Percentiles rank a stretch among this genome's conserved stretches.
These are phyloP conservation scores for Drosophila truncata DNA, from an alignment of 1,140 invertebrate genomes.

Conservation along the genomic window DNA sequence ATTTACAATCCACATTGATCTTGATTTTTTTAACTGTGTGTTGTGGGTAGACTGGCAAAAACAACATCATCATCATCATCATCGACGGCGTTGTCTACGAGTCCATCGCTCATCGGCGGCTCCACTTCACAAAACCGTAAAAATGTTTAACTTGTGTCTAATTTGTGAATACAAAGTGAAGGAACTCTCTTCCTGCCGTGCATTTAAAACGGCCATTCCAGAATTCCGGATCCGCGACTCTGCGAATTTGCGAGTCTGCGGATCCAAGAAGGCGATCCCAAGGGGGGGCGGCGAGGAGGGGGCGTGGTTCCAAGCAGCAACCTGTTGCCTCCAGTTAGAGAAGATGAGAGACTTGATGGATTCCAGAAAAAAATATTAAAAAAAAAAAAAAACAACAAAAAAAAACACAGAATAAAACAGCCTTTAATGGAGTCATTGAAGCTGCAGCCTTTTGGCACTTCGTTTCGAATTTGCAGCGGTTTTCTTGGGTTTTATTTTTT, in stretches of 20 bases:
- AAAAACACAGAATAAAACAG: conserved; percentile 32
- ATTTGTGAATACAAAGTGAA: conserved; percentile 70
- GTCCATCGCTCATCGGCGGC: conserved; percentile 44
- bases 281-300: conserved; percentile 9
- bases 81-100: conserved; percentile 30
- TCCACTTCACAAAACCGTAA: conserved; percentile 50
- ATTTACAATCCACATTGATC: neutral
- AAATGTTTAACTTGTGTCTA: conserved; percentile 65
- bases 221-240: conserved; percentile 11
- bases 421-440: conserved; percentile 78
- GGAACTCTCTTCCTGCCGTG: conserved; percentile 47
- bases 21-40: neutral
- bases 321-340: conserved; percentile 64
- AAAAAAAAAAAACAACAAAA: conserved; percentile 39
- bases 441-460: conserved; percentile 37
- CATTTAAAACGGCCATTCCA: conserved; percentile 34
- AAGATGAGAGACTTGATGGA: conserved; percentile 18
- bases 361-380: neutral
- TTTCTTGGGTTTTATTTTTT: neutral
- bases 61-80: conserved; percentile 26
- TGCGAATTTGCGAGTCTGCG: neutral
- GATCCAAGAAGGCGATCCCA: conserved; percentile 18
- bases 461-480: conserved; percentile 7
- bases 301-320: conserved; percentile 53
- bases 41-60: conserved; percentile 5